Conservation (phyloP, 1,140 invertebrate genomes). For the Megalopta genalis region DNA sequence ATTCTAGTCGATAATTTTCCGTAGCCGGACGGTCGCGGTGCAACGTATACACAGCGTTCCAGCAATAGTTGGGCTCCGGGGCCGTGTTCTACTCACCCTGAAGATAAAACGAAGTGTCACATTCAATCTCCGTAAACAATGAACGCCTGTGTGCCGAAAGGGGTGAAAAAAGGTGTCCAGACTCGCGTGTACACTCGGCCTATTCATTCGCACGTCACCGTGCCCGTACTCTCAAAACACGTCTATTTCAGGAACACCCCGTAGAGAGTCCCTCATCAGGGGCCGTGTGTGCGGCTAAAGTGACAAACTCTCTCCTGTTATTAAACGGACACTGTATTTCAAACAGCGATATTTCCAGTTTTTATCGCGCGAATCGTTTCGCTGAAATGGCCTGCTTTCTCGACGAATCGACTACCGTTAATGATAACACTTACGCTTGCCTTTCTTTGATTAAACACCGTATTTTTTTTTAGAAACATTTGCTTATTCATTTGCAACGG, state of each 20-base stretch:
- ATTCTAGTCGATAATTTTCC: conserved; percentile 6
- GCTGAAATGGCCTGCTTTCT: too few relatives aligned
- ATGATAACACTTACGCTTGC: too few relatives aligned
- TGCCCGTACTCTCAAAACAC: neutral
- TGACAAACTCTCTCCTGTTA: conserved; percentile 6
- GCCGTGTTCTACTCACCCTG: neutral
- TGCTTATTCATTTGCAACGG: too few relatives aligned
- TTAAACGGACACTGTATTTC: too few relatives aligned
- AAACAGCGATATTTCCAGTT: too few relatives aligned
- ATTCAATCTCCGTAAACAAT: neutral
- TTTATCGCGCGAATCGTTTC: too few relatives aligned
- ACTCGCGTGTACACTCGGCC: neutral
- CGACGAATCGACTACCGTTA: too few relatives aligned
- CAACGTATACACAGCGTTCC: too few relatives aligned
- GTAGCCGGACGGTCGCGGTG: too few relatives aligned
- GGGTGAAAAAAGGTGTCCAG: neutral
- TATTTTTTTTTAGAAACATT: too few relatives aligned
- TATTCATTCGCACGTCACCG: neutral
- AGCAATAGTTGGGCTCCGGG: neutral
- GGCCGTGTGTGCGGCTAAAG: neutral
- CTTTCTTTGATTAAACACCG: too few relatives aligned
- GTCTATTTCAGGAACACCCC: neutral
- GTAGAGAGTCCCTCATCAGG: neutral
- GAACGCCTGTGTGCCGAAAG: neutral
- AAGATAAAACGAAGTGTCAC: neutral